Conservation (phyloP, 2,113 vertebrate species). For the Sinocyclocheilus anophthalmus region DNA sequence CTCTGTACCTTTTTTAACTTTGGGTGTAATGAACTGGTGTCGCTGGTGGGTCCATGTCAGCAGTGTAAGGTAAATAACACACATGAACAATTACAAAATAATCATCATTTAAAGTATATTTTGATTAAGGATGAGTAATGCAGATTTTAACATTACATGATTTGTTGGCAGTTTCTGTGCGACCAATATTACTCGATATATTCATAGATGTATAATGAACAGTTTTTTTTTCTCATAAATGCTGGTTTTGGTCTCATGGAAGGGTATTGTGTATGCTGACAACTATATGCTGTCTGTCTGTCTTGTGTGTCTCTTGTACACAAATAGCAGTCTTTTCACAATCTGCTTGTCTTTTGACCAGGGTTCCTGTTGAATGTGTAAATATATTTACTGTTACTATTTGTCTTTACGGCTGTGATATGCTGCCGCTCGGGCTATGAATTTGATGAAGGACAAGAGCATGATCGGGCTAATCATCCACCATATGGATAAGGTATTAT, state of each 20-base stretch:
- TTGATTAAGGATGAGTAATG: constrained; percentile 1
- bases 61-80: neutral
- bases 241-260: neutral
- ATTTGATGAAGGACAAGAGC: constrained; percentile 1
- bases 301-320: constrained; percentile 13
- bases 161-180: neutral
- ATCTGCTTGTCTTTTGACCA: neutral
- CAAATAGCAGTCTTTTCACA: neutral
- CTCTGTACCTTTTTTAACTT: constrained; percentile 36
- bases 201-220: neutral
- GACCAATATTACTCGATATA: neutral
- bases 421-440: neutral
- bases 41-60: neutral
- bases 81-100: neutral
- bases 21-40: neutral
- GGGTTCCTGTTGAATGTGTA: constrained; percentile 53
- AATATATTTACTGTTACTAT: constrained; percentile 55
- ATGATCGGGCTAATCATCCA: constrained; percentile 10
- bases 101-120: neutral
- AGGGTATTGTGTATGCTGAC: constrained; percentile 1
- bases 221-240: neutral
- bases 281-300: constrained; percentile 14
- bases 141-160: neutral
- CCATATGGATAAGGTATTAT: constrained; percentile 33
- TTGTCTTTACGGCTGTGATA: neutral